Percentiles rank a stretch among this genome's conserved stretches.
phyloP scores from a whole-genome alignment of 2,113 vertebrate genomes.

The Sturnus vulgaris region DNA sequence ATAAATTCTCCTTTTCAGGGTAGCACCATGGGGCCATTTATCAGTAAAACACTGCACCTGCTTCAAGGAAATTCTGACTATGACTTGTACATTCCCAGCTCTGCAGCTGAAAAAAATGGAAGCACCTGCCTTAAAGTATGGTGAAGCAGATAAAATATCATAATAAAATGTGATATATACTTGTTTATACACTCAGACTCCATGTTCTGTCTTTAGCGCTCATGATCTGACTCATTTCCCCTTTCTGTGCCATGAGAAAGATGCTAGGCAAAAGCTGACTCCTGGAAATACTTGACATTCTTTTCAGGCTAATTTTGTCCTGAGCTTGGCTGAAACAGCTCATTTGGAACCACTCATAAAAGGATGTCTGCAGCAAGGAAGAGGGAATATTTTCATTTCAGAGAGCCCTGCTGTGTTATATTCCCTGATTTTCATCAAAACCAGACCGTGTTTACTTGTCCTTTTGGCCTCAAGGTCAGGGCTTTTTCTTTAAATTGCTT shows the following conservation, averaged over 20 bases:
- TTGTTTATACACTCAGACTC: background rate
- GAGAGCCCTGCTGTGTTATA: background rate
- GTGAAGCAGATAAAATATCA: background rate
- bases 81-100: background rate
- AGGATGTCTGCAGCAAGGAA: constrained; percentile 25
- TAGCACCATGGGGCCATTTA: background rate
- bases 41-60: background rate
- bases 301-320: constrained; percentile 46
- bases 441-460: constrained; percentile 15
- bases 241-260: constrained; percentile 9
- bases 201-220: background rate
- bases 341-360: constrained; percentile 9
- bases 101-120: background rate
- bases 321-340: background rate
- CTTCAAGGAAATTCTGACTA: background rate
- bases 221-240: background rate
- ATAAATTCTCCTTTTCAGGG: background rate
- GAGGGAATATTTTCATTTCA: constrained; percentile 8
- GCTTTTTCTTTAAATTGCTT: background rate
- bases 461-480: background rate
- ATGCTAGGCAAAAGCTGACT: constrained; percentile 29
- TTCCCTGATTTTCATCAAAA: constrained; percentile 26
- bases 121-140: background rate
- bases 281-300: constrained; percentile 62
- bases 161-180: background rate